A percentile compares a stretch with the other conserved stretches of the same genome.
phyloP scores from a whole-genome alignment of 2,113 vertebrate species.

The Alouatta palliata region DNA sequence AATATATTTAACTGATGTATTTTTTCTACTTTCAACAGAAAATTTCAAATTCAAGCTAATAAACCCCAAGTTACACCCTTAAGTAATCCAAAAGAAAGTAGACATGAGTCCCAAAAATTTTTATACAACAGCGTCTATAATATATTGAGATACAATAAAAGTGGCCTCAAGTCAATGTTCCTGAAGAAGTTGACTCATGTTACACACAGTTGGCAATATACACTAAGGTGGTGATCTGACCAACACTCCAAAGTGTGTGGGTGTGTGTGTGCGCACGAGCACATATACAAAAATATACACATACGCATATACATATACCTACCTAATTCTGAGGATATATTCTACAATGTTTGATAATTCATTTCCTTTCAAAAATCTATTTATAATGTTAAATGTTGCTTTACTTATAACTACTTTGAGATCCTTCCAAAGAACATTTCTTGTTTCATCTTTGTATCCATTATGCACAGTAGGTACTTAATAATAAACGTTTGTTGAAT shows the following conservation, averaged over 20 bases:
- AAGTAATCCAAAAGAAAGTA: slow-evolving; percentile 33
- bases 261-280: neutral
- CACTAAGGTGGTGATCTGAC: neutral
- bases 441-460: slow-evolving; percentile 24
- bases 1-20: slow-evolving; percentile 39
- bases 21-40: slow-evolving; percentile 46
- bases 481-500: slow-evolving; percentile 37
- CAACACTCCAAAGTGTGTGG: neutral
- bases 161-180: slow-evolving; percentile 1
- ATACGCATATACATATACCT: neutral
- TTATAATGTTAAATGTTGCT: slow-evolving; percentile 20
- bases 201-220: neutral
- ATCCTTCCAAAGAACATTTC: slow-evolving; percentile 27
- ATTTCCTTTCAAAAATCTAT: neutral
- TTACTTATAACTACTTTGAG: slow-evolving; percentile 18
- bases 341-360: neutral
- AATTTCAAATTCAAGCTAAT: slow-evolving; percentile 55
- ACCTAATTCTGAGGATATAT: slow-evolving; percentile 38
- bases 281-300: neutral
- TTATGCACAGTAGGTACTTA: neutral
- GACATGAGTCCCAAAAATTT: neutral
- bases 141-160: neutral
- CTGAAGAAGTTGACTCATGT: neutral
- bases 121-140: slow-evolving; percentile 17
- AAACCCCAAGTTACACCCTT: neutral